Evolutionary conservation across 2,888 invertebrate genomes (phyloP).

Genomic region (Ornithoptera priamus): DNA sequence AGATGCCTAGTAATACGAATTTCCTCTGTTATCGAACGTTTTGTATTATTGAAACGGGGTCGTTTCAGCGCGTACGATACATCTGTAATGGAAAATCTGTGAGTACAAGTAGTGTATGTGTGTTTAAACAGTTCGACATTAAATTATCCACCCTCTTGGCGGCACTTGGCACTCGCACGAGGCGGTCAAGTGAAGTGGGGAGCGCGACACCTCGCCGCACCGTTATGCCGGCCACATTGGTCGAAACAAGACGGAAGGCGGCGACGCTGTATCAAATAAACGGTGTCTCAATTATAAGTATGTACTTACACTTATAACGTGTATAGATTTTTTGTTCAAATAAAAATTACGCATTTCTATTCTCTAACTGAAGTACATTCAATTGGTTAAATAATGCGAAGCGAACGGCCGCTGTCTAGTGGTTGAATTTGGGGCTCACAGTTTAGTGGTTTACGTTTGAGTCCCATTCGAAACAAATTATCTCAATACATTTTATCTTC

Average conservation of each 20-base stretch:
- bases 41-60: too few species aligned
- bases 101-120: neutral
- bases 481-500: neutral
- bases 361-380: neutral
- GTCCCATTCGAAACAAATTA: neutral
- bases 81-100: neutral
- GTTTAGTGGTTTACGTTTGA: neutral
- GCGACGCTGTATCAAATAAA: constrained; percentile 34
- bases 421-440: neutral
- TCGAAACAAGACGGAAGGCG: constrained; percentile 34
- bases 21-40: too few species aligned
- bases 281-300: constrained; percentile 19
- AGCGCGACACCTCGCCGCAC: constrained; percentile 32
- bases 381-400: neutral
- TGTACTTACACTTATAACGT: constrained; percentile 9
- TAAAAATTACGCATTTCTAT: neutral
- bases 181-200: constrained; percentile 33
- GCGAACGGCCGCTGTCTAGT: neutral
- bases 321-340: neutral
- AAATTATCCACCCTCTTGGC: constrained; percentile 19
- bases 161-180: constrained; percentile 14
- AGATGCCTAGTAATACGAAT: too few species aligned
- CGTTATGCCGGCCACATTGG: constrained; percentile 39
- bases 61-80: too few species aligned
- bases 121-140: neutral